phyloP scores from a whole-genome alignment of 2,113 vertebrate species.

The Malurus cyaneus region DNA sequence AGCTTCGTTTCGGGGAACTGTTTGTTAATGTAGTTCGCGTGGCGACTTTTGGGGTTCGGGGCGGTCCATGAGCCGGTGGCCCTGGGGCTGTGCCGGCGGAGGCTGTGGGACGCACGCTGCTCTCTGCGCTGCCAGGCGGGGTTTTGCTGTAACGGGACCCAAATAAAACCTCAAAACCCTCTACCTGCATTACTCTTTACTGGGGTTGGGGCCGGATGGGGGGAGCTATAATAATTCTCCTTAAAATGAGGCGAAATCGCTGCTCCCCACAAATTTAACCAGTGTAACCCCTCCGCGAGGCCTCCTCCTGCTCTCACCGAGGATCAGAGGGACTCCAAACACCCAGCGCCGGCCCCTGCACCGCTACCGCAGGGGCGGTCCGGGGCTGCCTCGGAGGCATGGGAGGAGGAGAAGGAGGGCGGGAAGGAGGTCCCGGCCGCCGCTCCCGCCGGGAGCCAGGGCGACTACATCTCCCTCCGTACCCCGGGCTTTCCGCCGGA shows the following conservation, averaged over 20 bases:
- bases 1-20: background rate
- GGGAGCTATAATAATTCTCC: background rate
- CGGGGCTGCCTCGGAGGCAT: fast-evolving
- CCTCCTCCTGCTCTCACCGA: no score
- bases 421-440: background rate
- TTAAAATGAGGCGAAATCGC: background rate
- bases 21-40: background rate
- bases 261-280: background rate
- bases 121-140: conserved; percentile 44
- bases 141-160: conserved; percentile 56
- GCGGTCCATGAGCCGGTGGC: background rate
- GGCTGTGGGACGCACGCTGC: background rate
- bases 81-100: background rate
- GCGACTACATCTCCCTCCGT: background rate
- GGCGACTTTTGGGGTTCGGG: background rate
- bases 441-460: background rate
- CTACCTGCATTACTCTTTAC: background rate
- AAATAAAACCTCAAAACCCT: conserved; percentile 64
- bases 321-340: fast-evolving
- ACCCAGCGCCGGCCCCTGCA: background rate
- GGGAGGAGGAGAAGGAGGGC: background rate
- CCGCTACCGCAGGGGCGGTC: background rate
- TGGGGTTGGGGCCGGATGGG: fast-evolving
- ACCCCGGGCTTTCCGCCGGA: background rate
- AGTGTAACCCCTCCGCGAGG: background rate